These are phyloP conservation scores for Enteromius trimaculatus DNA, from an alignment of 2,797 vertebrate species.

Conservation along the genomic window DNA sequence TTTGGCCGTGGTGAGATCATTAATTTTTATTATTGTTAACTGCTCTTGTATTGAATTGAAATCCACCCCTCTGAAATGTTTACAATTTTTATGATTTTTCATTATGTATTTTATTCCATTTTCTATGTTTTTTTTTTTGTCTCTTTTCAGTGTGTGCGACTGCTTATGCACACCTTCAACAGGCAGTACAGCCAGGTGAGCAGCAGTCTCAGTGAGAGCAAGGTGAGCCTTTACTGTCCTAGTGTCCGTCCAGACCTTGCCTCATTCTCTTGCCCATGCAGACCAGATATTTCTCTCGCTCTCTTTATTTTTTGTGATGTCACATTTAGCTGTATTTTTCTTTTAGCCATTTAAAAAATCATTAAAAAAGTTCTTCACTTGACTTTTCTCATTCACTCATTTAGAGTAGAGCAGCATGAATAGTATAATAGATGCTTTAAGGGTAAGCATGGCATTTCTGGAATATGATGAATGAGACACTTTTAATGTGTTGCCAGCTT, in stretches of 20 bases:
- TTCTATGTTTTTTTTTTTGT: conserved; percentile 11
- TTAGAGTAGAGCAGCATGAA: conserved; percentile 47
- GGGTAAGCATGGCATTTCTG: conserved; percentile 59
- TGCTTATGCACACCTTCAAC: conserved; percentile 99
- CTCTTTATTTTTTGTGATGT: conserved; percentile 2
- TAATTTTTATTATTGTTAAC: not conserved
- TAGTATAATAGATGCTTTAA: conserved; percentile 45
- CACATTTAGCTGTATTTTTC: conserved; percentile 37
- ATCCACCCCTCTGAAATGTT: not conserved
- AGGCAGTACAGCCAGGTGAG: conserved; percentile 98
- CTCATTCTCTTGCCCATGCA: conserved; percentile 49
- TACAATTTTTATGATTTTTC: not conserved
- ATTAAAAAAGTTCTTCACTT: conserved; percentile 8
- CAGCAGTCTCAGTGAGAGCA: conserved; percentile 98
- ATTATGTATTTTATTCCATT: not conserved
- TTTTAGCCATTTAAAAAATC: not conserved
- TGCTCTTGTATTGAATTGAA: not conserved
- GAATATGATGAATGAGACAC: conserved; percentile 57
- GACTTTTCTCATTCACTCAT: conserved; percentile 8
- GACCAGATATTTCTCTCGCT: conserved; percentile 42
- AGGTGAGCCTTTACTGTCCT: conserved; percentile 81
- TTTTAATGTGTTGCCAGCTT: conserved; percentile 41
- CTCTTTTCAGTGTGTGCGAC: conserved; percentile 90
- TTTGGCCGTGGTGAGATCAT: not conserved
- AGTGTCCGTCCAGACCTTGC: conserved; percentile 39